These are phyloP conservation scores for Resseliella maxima DNA, from an alignment of 2,888 invertebrate species.

Conservation along the genomic window DNA sequence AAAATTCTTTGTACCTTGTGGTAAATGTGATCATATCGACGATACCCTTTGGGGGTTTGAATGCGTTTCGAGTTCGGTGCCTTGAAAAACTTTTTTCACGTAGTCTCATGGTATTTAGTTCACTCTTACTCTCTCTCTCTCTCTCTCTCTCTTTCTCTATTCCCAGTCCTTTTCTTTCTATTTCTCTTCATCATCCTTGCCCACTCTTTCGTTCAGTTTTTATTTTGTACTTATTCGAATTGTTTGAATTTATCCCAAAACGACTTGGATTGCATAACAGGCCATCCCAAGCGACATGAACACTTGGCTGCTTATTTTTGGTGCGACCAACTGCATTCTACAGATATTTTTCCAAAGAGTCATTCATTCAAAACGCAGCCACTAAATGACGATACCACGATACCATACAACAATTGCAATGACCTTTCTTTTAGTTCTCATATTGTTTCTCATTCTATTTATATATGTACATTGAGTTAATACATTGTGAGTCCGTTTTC, in stretches of 20 bases:
- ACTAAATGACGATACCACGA: not conserved
- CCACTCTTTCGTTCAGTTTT: not conserved
- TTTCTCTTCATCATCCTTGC: too few species aligned
- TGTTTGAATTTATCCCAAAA: not conserved
- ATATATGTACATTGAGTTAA: too few species aligned
- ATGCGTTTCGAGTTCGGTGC: too few species aligned
- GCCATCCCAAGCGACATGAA: not conserved
- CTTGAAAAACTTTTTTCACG: too few species aligned
- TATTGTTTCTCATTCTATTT: not conserved
- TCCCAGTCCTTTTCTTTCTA: too few species aligned
- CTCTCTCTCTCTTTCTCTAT: too few species aligned
- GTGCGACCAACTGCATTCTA: conserved; percentile 16
- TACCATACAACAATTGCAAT: conserved; percentile 16
- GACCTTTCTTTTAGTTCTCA: not conserved
- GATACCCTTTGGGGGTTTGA: too few species aligned
- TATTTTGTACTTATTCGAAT: not conserved
- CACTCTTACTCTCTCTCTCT: too few species aligned
- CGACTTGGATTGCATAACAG: not conserved
- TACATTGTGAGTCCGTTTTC: not conserved
- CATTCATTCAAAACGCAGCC: not conserved
- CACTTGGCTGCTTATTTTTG: not conserved
- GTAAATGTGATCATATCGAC: too few species aligned
- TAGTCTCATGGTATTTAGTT: too few species aligned
- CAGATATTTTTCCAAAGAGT: not conserved
- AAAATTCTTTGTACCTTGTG: too few species aligned